Percentiles rank a stretch among this genome's conserved stretches.
Conservation (phyloP, 2,797 vertebrate species). For the Cygnus olor region DNA sequence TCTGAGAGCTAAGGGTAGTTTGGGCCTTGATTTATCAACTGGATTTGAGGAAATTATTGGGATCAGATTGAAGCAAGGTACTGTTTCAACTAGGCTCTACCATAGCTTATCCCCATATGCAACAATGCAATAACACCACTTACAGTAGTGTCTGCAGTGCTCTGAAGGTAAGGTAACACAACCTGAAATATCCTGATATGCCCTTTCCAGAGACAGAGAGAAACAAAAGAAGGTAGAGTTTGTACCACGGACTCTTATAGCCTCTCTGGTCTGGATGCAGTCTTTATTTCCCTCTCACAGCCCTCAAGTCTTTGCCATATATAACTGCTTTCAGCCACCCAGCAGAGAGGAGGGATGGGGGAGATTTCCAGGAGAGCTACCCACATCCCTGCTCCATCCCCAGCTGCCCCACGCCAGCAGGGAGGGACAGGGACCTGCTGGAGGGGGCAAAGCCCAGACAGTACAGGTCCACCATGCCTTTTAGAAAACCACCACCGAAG, state of each 20-base stretch:
- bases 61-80: background rate
- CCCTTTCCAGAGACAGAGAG: background rate
- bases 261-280: background rate
- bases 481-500: background rate
- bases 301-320: background rate
- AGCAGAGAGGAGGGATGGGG: background rate
- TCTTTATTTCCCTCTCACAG: background rate
- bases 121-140: background rate
- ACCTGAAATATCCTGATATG: background rate
- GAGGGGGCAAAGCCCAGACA: background rate
- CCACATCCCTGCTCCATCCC: background rate
- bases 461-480: accelerated
- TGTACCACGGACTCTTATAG: background rate
- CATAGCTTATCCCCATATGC: accelerated
- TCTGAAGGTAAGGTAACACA: background rate
- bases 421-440: background rate
- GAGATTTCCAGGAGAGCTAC: background rate
- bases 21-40: background rate
- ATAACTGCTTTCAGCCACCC: background rate
- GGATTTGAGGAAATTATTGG: background rate
- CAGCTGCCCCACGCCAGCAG: background rate
- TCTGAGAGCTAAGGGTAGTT: background rate
- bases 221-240: background rate
- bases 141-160: background rate
- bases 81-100: background rate